Conservation (phyloP, 92 coral and sea anemone species). For the Umimayanthus chanpuru region DNA sequence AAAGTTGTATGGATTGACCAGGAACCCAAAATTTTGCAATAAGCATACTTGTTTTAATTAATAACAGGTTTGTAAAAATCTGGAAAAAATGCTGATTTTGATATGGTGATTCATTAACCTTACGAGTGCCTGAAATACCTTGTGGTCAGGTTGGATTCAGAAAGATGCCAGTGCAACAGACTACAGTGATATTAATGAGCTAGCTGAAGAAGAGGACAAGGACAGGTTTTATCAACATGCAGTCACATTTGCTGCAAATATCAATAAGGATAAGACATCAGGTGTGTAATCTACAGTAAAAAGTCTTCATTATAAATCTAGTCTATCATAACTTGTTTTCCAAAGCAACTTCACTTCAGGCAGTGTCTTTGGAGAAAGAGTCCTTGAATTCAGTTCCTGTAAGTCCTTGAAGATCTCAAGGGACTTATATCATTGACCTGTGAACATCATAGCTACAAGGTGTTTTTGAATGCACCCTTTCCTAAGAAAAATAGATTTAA, state of each 20-base stretch:
- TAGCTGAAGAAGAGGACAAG: slow-evolving; percentile 93
- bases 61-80: no score
- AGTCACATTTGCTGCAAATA: slow-evolving; percentile 30
- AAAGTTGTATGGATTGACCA: not conserved
- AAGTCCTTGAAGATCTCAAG: no score
- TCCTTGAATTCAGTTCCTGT: not conserved
- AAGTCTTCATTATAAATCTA: no score
- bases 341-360: no score
- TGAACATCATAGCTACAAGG: no score
- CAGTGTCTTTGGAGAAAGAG: not conserved
- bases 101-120: not conserved
- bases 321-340: no score
- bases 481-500: no score
- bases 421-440: no score
- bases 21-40: no score
- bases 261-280: slow-evolving; percentile 15
- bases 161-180: slow-evolving; percentile 91
- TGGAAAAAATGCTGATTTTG: no score
- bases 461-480: no score
- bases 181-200: slow-evolving; percentile 91
- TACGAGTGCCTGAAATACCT: not conserved
- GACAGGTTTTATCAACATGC: slow-evolving; percentile 62
- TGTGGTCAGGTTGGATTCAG: slow-evolving; percentile 65
- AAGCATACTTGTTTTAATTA: no score
- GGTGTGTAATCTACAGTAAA: not conserved